phyloP scores from a whole-genome alignment of 2,113 vertebrate genomes.

The Ictalurus punctatus region DNA sequence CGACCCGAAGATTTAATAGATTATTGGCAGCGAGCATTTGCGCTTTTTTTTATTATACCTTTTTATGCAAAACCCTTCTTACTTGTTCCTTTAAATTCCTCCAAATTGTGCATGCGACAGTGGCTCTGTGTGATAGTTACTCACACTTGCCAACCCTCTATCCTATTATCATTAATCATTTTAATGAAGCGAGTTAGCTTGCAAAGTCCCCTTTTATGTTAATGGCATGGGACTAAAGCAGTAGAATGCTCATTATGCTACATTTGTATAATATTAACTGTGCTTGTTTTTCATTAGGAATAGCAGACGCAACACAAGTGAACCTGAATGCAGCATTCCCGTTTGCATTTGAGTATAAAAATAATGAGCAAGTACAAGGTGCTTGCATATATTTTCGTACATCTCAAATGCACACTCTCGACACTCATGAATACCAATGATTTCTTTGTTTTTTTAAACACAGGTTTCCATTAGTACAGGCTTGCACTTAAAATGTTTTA shows the following conservation, averaged over 20 bases:
- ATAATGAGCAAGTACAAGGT: neutral
- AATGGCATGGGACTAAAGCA: conserved; percentile 26
- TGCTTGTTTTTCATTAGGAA: conserved; percentile 22
- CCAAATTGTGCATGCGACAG: neutral
- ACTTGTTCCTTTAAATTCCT: neutral
- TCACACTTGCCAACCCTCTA: conserved; percentile 1
- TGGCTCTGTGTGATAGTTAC: conserved; percentile 14
- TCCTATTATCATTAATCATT: conserved; percentile 38
- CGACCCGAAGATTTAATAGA: neutral
- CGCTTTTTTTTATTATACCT: neutral
- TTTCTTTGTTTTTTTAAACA: neutral
- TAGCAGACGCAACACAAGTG: neutral
- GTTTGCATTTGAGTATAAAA: neutral
- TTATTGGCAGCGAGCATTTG: neutral
- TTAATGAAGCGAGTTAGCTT: conserved; percentile 38
- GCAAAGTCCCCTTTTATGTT: conserved; percentile 26
- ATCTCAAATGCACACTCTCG: neutral
- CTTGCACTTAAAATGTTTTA: neutral
- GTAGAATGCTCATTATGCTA: conserved; percentile 35
- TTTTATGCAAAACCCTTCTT: neutral
- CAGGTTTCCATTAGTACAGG: neutral
- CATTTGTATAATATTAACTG: conserved; percentile 14
- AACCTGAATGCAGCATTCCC: neutral
- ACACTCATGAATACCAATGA: neutral
- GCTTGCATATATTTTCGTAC: neutral